Conservation (phyloP, 2,113 vertebrate species). For the Coryphaenoides rupestris region DNA sequence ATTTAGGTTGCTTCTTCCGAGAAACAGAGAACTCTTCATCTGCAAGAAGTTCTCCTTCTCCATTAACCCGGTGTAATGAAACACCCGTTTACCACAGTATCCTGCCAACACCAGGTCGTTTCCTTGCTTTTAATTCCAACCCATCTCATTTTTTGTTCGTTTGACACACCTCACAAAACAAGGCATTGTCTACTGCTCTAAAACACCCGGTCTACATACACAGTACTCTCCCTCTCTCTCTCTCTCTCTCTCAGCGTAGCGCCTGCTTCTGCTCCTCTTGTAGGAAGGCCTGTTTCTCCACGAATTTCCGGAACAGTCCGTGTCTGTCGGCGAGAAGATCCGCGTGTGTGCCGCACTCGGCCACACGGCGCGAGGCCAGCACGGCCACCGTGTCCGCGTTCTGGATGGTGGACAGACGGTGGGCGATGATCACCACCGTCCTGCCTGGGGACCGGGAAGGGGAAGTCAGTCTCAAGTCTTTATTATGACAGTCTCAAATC, state of each 20-base stretch:
- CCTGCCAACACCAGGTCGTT: neutral
- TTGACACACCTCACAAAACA: neutral
- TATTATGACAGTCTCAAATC: neutral
- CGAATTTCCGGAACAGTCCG: constrained; percentile 87
- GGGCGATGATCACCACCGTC: constrained; percentile 92
- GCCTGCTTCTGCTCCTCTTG: constrained; percentile 65
- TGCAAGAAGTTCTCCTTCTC: neutral
- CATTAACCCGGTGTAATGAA: neutral
- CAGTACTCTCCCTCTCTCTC: neutral
- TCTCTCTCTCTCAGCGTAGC: constrained; percentile 40
- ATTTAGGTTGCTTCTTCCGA: neutral
- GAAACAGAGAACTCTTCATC: neutral
- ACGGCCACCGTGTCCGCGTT: constrained; percentile 87
- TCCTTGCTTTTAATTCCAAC: neutral
- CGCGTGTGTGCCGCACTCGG: constrained; percentile 83
- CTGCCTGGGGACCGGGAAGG: constrained; percentile 58
- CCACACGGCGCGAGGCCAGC: constrained; percentile 80
- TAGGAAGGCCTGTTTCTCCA: constrained; percentile 87
- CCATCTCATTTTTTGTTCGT: neutral
- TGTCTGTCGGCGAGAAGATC: constrained; percentile 83
- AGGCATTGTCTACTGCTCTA: too few species aligned
- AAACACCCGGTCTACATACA: too few species aligned
- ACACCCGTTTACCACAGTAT: neutral
- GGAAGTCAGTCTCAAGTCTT: neutral
- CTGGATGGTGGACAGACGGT: constrained; percentile 94